phyloP scores from a whole-genome alignment of 2,888 invertebrate genomes.

The Anoncus sp. region DNA sequence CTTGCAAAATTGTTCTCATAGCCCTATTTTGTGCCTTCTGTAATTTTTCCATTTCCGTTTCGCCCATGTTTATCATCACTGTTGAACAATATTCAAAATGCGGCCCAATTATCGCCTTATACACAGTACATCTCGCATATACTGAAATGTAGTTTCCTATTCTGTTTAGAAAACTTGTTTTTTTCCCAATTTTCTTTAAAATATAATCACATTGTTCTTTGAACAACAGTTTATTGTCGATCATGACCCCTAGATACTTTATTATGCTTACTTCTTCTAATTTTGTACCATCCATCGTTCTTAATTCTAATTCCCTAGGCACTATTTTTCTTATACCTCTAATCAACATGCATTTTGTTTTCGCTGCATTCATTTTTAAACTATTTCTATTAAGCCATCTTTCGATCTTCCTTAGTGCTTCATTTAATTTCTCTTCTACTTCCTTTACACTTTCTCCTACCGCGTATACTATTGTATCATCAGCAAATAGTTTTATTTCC shows the following conservation, averaged over 20 bases:
- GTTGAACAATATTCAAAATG: conserved; percentile 47
- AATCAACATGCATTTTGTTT: conserved; percentile 57
- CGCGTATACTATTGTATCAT: too few species aligned
- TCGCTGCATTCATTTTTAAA: conserved; percentile 48
- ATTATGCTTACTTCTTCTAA: conserved; percentile 45
- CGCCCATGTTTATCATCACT: conserved; percentile 33
- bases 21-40: conserved; percentile 30
- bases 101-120: conserved; percentile 55
- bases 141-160: conserved; percentile 40
- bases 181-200: conserved; percentile 47
- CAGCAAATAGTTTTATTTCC: too few species aligned
- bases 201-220: conserved; percentile 53
- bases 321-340: conserved; percentile 42
- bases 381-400: conserved; percentile 51
- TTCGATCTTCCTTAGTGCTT: conserved; percentile 8
- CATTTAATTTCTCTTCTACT: too few species aligned
- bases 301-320: not conserved
- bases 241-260: conserved; percentile 53
- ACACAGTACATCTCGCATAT: conserved; percentile 38
- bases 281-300: conserved; percentile 36
- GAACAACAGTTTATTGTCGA: conserved; percentile 42
- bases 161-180: conserved; percentile 53
- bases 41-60: conserved; percentile 34
- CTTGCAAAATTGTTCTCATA: conserved; percentile 14
- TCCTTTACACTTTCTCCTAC: too few species aligned